A percentile compares a stretch with the other conserved stretches of the same genome.
These are phyloP conservation scores for Venusia cambrica DNA, from an alignment of 2,888 invertebrate genomes.

Conservation along the genomic window DNA sequence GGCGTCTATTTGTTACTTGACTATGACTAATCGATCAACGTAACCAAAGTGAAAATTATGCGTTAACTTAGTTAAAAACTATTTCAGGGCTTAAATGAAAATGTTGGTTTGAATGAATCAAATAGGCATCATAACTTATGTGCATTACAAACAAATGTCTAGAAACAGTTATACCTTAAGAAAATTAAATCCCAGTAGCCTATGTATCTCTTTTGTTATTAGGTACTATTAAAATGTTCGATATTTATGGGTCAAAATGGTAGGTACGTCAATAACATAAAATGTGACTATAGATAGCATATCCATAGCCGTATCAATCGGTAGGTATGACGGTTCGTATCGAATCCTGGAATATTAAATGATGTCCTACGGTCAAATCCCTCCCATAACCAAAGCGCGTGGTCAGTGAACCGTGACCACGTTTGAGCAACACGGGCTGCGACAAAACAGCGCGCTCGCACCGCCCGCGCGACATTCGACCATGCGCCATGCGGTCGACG, in stretches of 20 bases:
- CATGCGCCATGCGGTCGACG: slow-evolving; percentile 65
- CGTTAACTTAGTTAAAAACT: background rate
- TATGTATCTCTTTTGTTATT: no score
- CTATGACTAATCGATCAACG: background rate
- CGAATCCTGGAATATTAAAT: background rate
- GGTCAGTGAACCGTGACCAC: slow-evolving; percentile 41
- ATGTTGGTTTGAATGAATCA: no score
- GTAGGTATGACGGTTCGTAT: no score
- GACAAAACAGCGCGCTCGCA: slow-evolving; percentile 58
- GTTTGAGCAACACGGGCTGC: slow-evolving; percentile 56
- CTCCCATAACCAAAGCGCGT: slow-evolving; percentile 6
- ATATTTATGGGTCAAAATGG: no score
- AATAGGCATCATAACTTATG: no score
- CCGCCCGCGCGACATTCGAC: slow-evolving; percentile 58
- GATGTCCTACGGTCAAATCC: slow-evolving; percentile 6
- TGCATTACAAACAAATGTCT: no score
- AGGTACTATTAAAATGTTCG: no score
- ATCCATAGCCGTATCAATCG: no score
- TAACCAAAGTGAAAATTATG: background rate
- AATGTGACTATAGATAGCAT: no score
- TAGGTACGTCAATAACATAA: no score
- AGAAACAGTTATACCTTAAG: no score
- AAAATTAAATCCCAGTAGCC: no score
- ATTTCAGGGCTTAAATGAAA: background rate
- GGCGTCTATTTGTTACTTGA: slow-evolving; percentile 2